phyloP scores from a whole-genome alignment of 2,888 invertebrate species.

The Aromia moschata region DNA sequence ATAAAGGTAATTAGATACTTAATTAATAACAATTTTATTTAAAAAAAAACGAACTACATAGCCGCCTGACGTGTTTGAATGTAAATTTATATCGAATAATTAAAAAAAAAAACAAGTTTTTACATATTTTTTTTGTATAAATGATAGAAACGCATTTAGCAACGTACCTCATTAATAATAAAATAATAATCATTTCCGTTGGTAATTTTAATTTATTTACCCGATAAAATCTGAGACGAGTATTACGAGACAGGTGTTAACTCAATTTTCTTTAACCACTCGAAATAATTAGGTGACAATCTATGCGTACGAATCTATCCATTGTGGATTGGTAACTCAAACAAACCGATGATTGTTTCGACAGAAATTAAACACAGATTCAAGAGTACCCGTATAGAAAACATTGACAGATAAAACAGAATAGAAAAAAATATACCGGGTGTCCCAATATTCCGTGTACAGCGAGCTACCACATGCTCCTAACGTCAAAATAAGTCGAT shows the following conservation, averaged over 20 bases:
- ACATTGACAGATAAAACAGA: no score
- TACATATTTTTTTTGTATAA: not conserved
- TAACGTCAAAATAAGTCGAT: no score
- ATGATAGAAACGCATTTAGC: not conserved
- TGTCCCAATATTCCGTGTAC: no score
- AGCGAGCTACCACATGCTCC: no score
- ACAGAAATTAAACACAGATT: no score
- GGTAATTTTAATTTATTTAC: slow-evolving; percentile 14
- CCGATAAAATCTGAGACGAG: slow-evolving; percentile 6
- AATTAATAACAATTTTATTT: not conserved
- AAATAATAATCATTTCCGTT: slow-evolving; percentile 21
- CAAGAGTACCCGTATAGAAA: no score
- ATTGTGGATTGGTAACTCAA: no score
- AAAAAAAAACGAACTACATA: not conserved
- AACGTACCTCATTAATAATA: slow-evolving; percentile 11
- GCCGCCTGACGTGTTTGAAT: not conserved
- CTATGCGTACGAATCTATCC: not conserved
- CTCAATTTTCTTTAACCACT: slow-evolving; percentile 3
- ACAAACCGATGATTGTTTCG: no score
- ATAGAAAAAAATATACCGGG: no score
- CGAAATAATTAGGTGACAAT: not conserved
- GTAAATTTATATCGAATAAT: not conserved
- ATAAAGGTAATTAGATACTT: no score
- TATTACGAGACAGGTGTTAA: slow-evolving; percentile 10
- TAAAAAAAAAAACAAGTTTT: no score